phyloP scores from a whole-genome alignment of 2,797 vertebrate genomes.

The Notoglanidium macrostoma region DNA sequence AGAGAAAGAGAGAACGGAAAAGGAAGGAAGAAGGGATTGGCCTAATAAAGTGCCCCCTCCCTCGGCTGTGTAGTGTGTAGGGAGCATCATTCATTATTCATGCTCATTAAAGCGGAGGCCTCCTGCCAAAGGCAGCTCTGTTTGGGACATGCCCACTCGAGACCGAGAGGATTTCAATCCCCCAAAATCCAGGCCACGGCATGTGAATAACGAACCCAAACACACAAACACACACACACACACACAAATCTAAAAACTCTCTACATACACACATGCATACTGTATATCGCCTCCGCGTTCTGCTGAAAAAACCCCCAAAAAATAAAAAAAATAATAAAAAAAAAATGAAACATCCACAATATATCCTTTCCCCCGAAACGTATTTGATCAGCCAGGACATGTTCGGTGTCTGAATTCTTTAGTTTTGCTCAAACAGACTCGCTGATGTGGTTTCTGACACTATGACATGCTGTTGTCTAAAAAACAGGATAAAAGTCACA shows the following conservation, averaged over 20 bases:
- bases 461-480: background rate
- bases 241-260: constrained; percentile 38
- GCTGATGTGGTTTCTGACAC: constrained; percentile 30
- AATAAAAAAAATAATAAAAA: background rate
- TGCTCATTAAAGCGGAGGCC: constrained; percentile 85
- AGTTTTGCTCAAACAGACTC: constrained; percentile 21
- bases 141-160: constrained; percentile 84
- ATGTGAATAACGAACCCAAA: constrained; percentile 73
- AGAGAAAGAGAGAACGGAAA: constrained; percentile 35
- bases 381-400: constrained; percentile 23
- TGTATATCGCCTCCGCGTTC: constrained; percentile 2
- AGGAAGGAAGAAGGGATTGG: constrained; percentile 73
- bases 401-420: constrained; percentile 23
- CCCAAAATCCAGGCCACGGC: constrained; percentile 77
- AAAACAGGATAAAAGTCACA: background rate
- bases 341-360: constrained; percentile 1
- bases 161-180: constrained; percentile 72
- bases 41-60: constrained; percentile 80
- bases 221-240: constrained; percentile 63
- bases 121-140: constrained; percentile 81
- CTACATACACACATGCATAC: constrained; percentile 20
- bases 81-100: constrained; percentile 84
- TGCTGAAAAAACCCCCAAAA: background rate
- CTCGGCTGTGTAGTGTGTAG: constrained; percentile 78
- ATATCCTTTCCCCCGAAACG: background rate